Evolutionary conservation across 2,888 invertebrate species (phyloP).

Genomic region (Rhopalosiphum nymphaeae): DNA sequence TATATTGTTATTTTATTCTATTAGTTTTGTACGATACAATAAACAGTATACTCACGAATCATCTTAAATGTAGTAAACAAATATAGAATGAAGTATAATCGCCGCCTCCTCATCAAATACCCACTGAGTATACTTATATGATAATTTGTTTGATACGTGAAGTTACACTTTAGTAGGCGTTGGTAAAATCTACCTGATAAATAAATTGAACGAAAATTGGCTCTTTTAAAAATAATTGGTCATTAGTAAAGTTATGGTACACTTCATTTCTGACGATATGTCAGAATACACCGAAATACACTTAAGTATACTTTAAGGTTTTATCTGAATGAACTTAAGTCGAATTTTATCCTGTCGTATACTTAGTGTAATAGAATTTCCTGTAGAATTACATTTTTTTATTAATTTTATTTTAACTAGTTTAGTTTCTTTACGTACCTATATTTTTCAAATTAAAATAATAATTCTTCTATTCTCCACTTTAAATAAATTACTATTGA

Average conservation of each 20-base stretch:
- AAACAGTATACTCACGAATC: neutral
- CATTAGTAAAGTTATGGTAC: neutral
- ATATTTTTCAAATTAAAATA: neutral
- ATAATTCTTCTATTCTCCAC: neutral
- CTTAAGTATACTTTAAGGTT: too few species aligned
- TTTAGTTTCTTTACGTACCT: neutral
- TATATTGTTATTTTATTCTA: too few species aligned
- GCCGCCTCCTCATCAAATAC: neutral
- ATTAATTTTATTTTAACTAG: neutral
- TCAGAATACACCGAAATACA: neutral
- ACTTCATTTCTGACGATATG: neutral
- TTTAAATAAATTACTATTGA: neutral
- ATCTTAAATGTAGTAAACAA: neutral
- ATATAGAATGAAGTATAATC: too few species aligned
- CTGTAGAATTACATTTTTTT: neutral
- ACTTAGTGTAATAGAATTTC: neutral
- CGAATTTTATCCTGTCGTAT: neutral
- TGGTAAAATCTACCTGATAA: neutral
- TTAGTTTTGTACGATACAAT: neutral
- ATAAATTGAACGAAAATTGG: neutral
- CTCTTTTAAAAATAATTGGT: neutral
- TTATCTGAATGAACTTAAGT: too few species aligned
- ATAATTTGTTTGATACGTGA: neutral
- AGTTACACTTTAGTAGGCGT: neutral
- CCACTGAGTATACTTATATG: neutral